phyloP scores from a whole-genome alignment of 2,797 vertebrate species.

The Semaprochilodus insignis region DNA sequence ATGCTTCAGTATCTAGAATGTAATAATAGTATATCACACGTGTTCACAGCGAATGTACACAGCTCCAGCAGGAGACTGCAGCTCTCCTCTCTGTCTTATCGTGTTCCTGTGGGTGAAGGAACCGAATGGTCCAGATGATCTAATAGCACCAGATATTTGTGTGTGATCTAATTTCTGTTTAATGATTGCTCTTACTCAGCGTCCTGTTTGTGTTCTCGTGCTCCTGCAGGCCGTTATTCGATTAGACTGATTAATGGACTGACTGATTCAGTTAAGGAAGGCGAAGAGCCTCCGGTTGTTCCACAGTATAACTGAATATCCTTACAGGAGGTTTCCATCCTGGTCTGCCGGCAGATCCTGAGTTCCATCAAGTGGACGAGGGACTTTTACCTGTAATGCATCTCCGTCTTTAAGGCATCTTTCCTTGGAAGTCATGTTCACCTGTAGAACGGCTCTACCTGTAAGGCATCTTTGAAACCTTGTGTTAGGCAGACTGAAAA shows the following conservation, averaged over 20 bases:
- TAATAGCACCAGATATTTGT: background rate
- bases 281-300: background rate
- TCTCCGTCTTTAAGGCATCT: too few relatives aligned
- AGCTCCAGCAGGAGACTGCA: too few relatives aligned
- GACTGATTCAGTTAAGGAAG: conserved; percentile 10
- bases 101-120: background rate
- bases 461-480: too few relatives aligned
- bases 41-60: too few relatives aligned
- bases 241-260: conserved; percentile 8
- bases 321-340: background rate
- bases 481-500: too few relatives aligned
- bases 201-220: conserved; percentile 10
- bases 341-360: too few relatives aligned
- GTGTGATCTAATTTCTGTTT: background rate
- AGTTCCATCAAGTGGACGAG: too few relatives aligned
- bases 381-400: too few relatives aligned
- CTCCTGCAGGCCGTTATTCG: background rate
- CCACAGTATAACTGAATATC: background rate
- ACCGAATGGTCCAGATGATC: background rate
- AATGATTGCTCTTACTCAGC: conserved; percentile 2
- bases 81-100: background rate
- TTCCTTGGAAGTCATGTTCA: too few relatives aligned
- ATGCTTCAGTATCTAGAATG: too few relatives aligned
- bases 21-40: too few relatives aligned
- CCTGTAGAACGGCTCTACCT: too few relatives aligned